Evolutionary conservation across 2,113 vertebrate genomes (phyloP), one percentile per base, ranked within the genome.

Genomic region (Chroicocephalus ridibundus): DNA sequence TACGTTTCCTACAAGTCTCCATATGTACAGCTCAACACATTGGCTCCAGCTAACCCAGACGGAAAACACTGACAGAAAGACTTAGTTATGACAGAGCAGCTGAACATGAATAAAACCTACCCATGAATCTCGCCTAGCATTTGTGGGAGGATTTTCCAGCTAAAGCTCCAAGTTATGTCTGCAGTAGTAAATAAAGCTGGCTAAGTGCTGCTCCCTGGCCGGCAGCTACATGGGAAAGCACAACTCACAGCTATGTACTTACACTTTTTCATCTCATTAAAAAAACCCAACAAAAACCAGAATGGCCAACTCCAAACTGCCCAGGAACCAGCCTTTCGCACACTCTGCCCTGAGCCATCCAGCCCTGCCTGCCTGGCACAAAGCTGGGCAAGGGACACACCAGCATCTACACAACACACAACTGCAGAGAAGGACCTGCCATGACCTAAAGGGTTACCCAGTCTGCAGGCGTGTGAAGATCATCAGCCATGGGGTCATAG

Each of bases 401-500:
- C 42, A n/a, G 20, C 26, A 66, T 4, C 44, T 58, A 31, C 24
- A 16, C 15, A 52, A 72, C 25, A 5, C 13, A 5, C n/a, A 31
- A 26, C 16, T 6, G 31, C 29, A 60, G 60, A 72, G 19, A 22
- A 91, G 20, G 16, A 20, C 9, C 38, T 80, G n/a, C 58, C 24
- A 9, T 17, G 42, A 49, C 3, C 1, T 9, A 40, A 64, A 80
- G 49, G 31, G 8, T 65, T 65, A 31, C 31, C n/a, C 5, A 0
- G 15, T n/a, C 40, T 47, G 31, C 2, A 5, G 11, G 5, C 6
- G 3, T 20, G 18, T 3, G 15, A 19, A 55, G 5, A 15, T 32
- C 2, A 0, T 19, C 60, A 51, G 26, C 17, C 5, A 3, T 7
- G 38, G 6, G 13, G 20, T 66, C 36, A 32, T 0, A 57, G 51